These are phyloP conservation scores for Cyclopterus lumpus DNA, from an alignment of 2,797 vertebrate species.

Conservation along the genomic window DNA sequence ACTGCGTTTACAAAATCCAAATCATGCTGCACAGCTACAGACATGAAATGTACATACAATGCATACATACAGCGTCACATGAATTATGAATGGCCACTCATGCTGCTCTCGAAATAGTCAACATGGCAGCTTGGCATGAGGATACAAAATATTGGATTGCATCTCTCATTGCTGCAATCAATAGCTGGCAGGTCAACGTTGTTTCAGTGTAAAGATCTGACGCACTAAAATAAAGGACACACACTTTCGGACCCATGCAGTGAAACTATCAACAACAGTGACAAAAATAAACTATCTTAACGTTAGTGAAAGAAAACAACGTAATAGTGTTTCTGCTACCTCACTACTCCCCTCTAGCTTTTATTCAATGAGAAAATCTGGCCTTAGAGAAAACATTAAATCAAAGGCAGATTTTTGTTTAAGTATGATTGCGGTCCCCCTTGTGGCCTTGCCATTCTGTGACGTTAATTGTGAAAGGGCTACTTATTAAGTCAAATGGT, in stretches of 20 bases:
- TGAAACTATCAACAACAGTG: neutral
- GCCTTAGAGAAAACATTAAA: conserved; percentile 48
- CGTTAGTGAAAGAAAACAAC: neutral
- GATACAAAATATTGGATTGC: conserved; percentile 60
- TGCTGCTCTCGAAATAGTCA: conserved; percentile 71
- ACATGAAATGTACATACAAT: conserved; percentile 39
- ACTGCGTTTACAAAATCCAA: conserved; percentile 15
- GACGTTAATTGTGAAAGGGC: conserved; percentile 38
- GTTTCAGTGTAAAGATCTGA: conserved; percentile 41
- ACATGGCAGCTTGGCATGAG: conserved; percentile 45
- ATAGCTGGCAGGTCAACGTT: conserved; percentile 55
- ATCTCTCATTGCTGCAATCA: conserved; percentile 60
- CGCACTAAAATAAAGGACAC: conserved; percentile 27
- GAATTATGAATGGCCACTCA: conserved; percentile 72
- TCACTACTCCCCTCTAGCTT: conserved; percentile 1
- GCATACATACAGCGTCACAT: conserved; percentile 46
- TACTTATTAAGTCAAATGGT: conserved; percentile 41
- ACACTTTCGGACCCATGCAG: neutral
- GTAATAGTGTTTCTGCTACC: conserved; percentile 7
- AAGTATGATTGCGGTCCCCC: conserved; percentile 20
- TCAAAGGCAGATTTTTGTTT: conserved; percentile 39
- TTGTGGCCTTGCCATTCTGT: conserved; percentile 4
- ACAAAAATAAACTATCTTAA: neutral
- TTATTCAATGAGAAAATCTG: conserved; percentile 32
- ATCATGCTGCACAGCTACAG: conserved; percentile 12